Base-by-base conservation (phyloP, 2,113 vertebrate genomes). In the Tretioscincus oriximinensis region DNA sequence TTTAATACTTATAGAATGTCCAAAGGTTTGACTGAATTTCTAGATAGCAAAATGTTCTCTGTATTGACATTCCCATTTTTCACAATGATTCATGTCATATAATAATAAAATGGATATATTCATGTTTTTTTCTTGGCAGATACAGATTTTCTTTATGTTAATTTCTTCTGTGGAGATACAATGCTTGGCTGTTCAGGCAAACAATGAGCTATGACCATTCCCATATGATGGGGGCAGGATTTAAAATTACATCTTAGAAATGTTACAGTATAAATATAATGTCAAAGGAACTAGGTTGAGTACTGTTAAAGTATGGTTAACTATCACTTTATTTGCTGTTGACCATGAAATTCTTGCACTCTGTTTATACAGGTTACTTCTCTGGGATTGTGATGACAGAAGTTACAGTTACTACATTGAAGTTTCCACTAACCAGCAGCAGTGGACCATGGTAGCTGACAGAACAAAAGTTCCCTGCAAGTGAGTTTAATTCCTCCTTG, bases 341-440 rank as follows among this genome's bases (percentile, higher is more conserved):
- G 16, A 16, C 1, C 72, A 9, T 77, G 47, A 49, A 58, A 67
- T 81, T 73, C 2, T 12, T 41, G 76, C 8, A 35, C 47, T 61
- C 80, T 82, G 12, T 73, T 31, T 85, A 22, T 45, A 5, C 89
- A 99, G 98, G 93, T 94, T 99, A 81, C 91, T 99, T 4, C 96
- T 99, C 72, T 99, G 98, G 98, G 98, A 99, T 93, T 99, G 98
- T 86, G 98, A 99, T 41, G 98, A 99, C 76, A 96, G 98, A 35
- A 99, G 97, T 88, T 99, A 99, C 87, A 99, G 98, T 78, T 99
- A 99, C 88, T 99, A 99, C 73, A 93, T 99, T 3, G 98, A 99
- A 80, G 95, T 98, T 71, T 99, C 98, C 80, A 95, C 96, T 2
- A 97, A 99, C 85, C 98, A 99, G 94, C 98, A 99, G 78, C 97